A percentile compares a stretch with the other conserved stretches of the same genome.
These are phyloP conservation scores for Thelaira solivaga DNA, from an alignment of 2,888 invertebrate species.

Conservation along the genomic window DNA sequence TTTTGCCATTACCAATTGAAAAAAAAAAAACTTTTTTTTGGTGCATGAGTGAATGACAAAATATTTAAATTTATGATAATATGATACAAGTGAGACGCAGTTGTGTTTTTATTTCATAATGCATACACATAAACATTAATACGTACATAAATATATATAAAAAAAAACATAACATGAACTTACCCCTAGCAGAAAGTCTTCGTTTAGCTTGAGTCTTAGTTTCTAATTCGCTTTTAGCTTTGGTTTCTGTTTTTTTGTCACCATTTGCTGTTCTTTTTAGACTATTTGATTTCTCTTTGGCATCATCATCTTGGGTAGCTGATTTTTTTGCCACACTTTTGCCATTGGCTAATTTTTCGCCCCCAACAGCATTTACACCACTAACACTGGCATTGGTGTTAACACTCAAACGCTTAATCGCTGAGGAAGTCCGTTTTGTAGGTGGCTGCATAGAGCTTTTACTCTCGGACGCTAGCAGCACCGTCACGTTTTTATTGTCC, in stretches of 20 bases:
- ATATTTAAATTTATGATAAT: not conserved
- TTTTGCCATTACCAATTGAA: conserved; percentile 34
- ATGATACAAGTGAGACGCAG: conserved; percentile 3
- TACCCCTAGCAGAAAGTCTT: conserved; percentile 71
- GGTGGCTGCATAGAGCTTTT: conserved; percentile 67
- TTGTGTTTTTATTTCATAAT: not conserved
- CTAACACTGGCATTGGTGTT: conserved; percentile 32
- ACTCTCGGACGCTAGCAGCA: not conserved
- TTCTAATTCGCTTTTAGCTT: conserved; percentile 57
- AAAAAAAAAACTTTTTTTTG: not conserved
- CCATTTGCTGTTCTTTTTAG: conserved; percentile 48
- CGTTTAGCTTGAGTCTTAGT: conserved; percentile 65
- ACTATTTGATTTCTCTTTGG: conserved; percentile 42
- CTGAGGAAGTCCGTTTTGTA: conserved; percentile 64
- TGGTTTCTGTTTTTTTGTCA: conserved; percentile 56
- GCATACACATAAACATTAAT: no score
- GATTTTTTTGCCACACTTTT: conserved; percentile 72
- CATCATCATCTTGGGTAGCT: conserved; percentile 63
- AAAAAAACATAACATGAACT: conserved; percentile 43
- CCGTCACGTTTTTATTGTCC: conserved; percentile 54
- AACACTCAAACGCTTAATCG: conserved; percentile 61
- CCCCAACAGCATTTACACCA: conserved; percentile 38
- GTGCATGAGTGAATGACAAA: conserved; percentile 15
- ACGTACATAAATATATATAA: no score
- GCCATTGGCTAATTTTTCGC: conserved; percentile 47